A percentile compares a stretch with the other conserved stretches of the same genome.
phyloP scores from a whole-genome alignment of 2,113 vertebrate species.

The Oenanthe melanoleuca region DNA sequence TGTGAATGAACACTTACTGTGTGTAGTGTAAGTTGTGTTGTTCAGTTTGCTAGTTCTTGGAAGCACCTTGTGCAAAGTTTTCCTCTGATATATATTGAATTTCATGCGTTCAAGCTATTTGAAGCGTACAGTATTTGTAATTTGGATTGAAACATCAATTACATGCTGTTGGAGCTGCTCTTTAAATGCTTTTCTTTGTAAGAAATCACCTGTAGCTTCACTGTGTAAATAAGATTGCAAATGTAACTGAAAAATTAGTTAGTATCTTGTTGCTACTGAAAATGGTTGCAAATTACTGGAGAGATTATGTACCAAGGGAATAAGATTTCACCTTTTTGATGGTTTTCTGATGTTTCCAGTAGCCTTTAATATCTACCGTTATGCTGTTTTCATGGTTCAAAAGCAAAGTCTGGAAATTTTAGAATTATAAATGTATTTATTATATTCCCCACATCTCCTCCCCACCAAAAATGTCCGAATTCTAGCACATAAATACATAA shows the following conservation, averaged over 20 bases:
- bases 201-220: constrained; percentile 3
- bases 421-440: constrained; percentile 64
- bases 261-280: not conserved
- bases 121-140: not conserved
- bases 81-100: not conserved
- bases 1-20: not conserved
- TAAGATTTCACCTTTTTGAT: not conserved
- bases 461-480: not conserved
- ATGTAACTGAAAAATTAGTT: constrained; percentile 1
- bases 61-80: not conserved
- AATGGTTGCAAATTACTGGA: not conserved
- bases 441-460: not conserved
- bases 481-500: constrained; percentile 61
- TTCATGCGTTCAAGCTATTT: not conserved
- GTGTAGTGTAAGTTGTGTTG: not conserved
- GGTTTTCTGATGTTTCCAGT: constrained; percentile 40
- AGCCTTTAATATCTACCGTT: constrained; percentile 35
- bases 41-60: not conserved
- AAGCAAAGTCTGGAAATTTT: constrained; percentile 60
- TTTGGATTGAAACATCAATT: not conserved
- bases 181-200: not conserved
- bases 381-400: constrained; percentile 23
- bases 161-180: not conserved
- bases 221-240: constrained; percentile 9
- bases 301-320: not conserved